phyloP scores from a whole-genome alignment of 2,797 vertebrate genomes.

The Ctenopoma multispine region DNA sequence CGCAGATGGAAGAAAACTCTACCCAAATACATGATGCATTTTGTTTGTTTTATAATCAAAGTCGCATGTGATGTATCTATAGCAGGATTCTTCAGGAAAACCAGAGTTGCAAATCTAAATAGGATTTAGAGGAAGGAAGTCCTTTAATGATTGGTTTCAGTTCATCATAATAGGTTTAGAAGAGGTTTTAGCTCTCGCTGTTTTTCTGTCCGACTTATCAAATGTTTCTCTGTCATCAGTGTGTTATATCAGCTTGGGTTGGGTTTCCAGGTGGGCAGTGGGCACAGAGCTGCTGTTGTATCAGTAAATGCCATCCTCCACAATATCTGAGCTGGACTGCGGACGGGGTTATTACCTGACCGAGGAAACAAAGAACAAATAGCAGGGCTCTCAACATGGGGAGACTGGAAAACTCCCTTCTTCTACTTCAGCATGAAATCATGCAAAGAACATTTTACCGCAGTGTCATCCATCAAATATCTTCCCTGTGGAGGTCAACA shows the following conservation, averaged over 20 bases:
- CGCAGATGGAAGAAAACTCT: constrained; percentile 37
- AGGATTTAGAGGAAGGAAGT: not conserved
- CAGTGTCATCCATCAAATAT: constrained; percentile 47
- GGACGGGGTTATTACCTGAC: constrained; percentile 59
- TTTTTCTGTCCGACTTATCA: not conserved
- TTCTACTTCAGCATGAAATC: constrained; percentile 45
- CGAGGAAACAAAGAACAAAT: constrained; percentile 42
- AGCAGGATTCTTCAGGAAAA: constrained; percentile 9
- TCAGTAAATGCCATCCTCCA: not conserved
- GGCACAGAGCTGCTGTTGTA: constrained; percentile 1
- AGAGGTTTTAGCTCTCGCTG: not conserved
- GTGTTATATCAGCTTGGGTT: constrained; percentile 3
- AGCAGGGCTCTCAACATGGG: constrained; percentile 39
- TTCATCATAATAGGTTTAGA: not conserved
- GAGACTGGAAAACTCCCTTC: constrained; percentile 54
- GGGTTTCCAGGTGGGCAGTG: constrained; percentile 31
- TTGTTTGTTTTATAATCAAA: constrained; percentile 61
- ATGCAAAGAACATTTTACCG: constrained; percentile 29
- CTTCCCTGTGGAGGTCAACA: constrained; percentile 30
- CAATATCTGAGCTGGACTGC: constrained; percentile 12
- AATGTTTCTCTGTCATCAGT: not conserved
- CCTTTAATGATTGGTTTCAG: not conserved
- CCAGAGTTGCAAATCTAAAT: not conserved
- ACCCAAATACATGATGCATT: constrained; percentile 36
- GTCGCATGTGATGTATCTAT: constrained; percentile 35